Conservation (phyloP, 2,113 vertebrate genomes). For the Dinomys branickii region DNA sequence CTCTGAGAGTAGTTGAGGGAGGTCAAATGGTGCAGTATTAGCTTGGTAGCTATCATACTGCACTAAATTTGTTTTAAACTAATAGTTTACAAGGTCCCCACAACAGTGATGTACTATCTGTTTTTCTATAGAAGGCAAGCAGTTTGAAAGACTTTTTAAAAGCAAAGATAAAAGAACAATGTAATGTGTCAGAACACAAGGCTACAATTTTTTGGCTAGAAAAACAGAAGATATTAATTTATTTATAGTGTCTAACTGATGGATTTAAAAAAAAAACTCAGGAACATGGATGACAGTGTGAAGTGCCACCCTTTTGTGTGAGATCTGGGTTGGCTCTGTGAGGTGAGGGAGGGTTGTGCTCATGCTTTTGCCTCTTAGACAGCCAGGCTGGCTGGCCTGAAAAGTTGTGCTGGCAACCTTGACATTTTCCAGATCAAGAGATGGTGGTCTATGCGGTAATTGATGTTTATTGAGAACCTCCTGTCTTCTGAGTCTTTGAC, state of each 20-base stretch:
- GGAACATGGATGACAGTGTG: not conserved
- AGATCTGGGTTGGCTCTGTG: not conserved
- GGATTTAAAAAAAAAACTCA: not conserved
- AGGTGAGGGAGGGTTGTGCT: not conserved
- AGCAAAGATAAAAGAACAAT: conserved; percentile 61
- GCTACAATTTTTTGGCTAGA: not conserved
- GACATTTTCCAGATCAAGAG: not conserved
- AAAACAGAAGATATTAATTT: conserved; percentile 53
- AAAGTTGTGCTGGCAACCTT: not conserved
- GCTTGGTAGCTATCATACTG: not conserved
- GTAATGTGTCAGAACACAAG: not conserved
- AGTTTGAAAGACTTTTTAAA: not conserved
- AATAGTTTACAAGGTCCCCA: conserved; percentile 25
- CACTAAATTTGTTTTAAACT: conserved; percentile 1
- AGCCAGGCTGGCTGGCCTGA: not conserved
- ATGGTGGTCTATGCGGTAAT: not conserved
- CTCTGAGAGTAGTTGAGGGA: not conserved
- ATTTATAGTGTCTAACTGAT: conserved; percentile 31
- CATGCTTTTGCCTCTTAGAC: rapidly evolving
- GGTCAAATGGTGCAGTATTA: not conserved
- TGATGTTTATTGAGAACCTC: not conserved
- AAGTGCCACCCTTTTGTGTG: not conserved
- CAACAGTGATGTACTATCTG: not conserved
- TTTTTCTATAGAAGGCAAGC: not conserved
- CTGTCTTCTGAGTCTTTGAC: not conserved